Base-by-base conservation (phyloP, 1,140 invertebrate species). In the Bombus ignitus region DNA sequence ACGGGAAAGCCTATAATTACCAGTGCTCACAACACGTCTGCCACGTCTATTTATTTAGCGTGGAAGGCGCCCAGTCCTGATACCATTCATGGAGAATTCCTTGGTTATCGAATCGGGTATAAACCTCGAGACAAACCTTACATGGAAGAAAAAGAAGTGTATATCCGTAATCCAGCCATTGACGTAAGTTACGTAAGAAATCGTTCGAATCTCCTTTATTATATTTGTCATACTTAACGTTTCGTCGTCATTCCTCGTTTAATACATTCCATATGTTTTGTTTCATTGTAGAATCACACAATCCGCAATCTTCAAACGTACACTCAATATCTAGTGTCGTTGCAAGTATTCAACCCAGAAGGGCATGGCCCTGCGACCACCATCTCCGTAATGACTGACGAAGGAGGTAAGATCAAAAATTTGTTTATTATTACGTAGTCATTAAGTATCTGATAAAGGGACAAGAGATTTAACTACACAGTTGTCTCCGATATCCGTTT, bases 341-440 rank as follows among this genome's bases (percentile, higher is more conserved):
- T 98, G 70, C 97, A 97, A 95, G 97, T 98, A 42, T 97, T 97
- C 93, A 98, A 98, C 93, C 97, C 97, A 12, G 97, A 97, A 92
- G 97, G 97, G 28, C 95, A 95, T 59, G 97, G 97, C 74, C 97
- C 97, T 44, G 96, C 96, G 72, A 96, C 97, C 18, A 97, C 96
- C 62, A 96, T 97, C 57, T 95, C 97, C 71, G 97, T 97, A 83
- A 97, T 97, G 96, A 98, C 97, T 71, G 97, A 97, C 92, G 97
- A 98, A 96, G 97, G 97, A 92, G 96, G 97, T 98, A 95, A 97
- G 97, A 96, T 18, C 22, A 5, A 9, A 86, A 32, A 28, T 76
- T n/a, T 70, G n/a, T 76, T 62, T n/a, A 37, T 6, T 39, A 18
- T 28, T 62, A 53, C 18, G 1, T 53, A 0, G 1, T 42, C 22